Evolutionary conservation across 2,797 vertebrate genomes (phyloP).

Genomic region (Sebastes kiyomatsui): DNA sequence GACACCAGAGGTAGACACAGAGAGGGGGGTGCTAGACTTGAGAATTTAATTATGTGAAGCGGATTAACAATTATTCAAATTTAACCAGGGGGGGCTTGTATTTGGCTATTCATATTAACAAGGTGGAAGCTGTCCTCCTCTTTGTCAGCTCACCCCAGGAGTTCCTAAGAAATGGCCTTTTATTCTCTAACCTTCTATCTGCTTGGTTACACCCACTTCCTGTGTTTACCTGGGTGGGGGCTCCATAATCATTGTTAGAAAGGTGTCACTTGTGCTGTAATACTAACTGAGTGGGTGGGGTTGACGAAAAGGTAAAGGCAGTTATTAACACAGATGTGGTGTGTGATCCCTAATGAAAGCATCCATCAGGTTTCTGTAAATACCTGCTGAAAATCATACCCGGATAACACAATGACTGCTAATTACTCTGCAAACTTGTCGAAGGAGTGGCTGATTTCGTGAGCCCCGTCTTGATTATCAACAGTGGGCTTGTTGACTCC

Average conservation of each 20-base stretch:
- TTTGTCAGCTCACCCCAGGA: conserved; percentile 54
- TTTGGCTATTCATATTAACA: conserved; percentile 24
- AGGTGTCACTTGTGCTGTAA: conserved; percentile 39
- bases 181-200: conserved; percentile 9
- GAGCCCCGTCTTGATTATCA: neutral
- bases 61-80: conserved; percentile 10
- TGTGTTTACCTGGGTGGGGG: conserved; percentile 54
- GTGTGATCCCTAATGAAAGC: conserved; percentile 34
- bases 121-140: conserved; percentile 12
- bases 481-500: conserved; percentile 2
- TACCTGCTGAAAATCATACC: conserved; percentile 13
- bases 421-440: conserved; percentile 48
- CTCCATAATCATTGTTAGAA: conserved; percentile 38
- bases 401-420: conserved; percentile 23
- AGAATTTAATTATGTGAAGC: conserved; percentile 21
- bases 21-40: neutral
- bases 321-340: conserved; percentile 27
- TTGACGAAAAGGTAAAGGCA: conserved; percentile 4
- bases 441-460: conserved; percentile 35
- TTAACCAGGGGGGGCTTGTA: neutral
- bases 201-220: conserved; percentile 47
- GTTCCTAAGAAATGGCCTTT: conserved; percentile 10
- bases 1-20: neutral
- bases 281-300: conserved; percentile 29
- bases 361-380: neutral